These are phyloP conservation scores for Cydia fagiglandana DNA, from an alignment of 1,140 invertebrate genomes.

Conservation along the genomic window DNA sequence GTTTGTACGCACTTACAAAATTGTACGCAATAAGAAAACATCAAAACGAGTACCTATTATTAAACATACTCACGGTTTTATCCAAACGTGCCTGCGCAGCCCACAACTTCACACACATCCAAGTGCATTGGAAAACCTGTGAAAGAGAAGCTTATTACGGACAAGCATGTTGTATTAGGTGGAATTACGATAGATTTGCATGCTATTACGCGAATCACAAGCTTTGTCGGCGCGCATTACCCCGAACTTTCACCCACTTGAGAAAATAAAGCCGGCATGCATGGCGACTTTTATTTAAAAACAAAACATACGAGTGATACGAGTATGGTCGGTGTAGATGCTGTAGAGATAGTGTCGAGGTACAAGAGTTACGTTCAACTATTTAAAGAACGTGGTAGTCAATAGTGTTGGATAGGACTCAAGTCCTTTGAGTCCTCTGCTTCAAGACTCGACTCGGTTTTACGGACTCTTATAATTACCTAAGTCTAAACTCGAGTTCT, in stretches of 20 bases:
- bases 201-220: constrained; percentile 29
- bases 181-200: constrained; percentile 18
- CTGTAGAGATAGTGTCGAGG: too few species aligned
- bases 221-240: constrained; percentile 26
- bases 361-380: too few species aligned
- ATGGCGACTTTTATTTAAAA: not conserved
- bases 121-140: constrained; percentile 7
- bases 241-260: constrained; percentile 12
- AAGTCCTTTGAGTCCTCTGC: too few species aligned
- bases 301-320: not conserved
- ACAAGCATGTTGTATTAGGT: not conserved
- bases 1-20: not conserved
- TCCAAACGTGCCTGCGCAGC: not conserved
- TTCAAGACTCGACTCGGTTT: too few species aligned
- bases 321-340: not conserved
- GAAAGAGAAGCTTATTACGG: constrained; percentile 17
- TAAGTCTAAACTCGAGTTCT: too few species aligned
- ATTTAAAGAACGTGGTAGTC: too few species aligned
- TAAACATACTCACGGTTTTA: constrained; percentile 5
- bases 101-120: not conserved
- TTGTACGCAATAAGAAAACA: not conserved
- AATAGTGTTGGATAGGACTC: too few species aligned
- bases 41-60: not conserved
- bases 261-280: not conserved
- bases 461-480: too few species aligned